These are phyloP conservation scores for Andricus grossulariae DNA, from an alignment of 1,140 invertebrate genomes.

Conservation along the genomic window DNA sequence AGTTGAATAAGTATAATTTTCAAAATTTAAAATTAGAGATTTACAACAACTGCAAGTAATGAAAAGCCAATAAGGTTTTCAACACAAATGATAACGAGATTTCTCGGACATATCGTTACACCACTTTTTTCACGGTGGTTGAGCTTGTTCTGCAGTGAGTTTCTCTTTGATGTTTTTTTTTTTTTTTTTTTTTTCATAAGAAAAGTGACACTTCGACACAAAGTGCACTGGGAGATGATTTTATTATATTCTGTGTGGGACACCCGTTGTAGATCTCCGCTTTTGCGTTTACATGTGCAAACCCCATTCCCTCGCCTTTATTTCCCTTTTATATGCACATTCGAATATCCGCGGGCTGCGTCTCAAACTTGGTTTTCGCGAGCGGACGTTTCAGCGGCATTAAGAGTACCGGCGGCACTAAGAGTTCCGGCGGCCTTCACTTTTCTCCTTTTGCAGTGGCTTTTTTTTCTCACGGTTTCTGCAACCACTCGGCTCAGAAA, in stretches of 20 bases:
- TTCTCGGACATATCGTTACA: no score
- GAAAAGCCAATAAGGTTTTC: neutral
- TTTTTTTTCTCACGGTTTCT: conserved; percentile 35
- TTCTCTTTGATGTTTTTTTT: neutral
- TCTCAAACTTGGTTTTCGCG: conserved; percentile 59
- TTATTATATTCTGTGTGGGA: conserved; percentile 22
- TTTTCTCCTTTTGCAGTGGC: conserved; percentile 32
- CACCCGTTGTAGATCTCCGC: conserved; percentile 48
- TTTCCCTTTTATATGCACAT: conserved; percentile 61
- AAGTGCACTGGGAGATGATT: no score
- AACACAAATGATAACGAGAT: no score
- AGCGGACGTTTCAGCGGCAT: conserved; percentile 42
- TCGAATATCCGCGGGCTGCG: conserved; percentile 60
- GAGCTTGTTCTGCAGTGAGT: neutral
- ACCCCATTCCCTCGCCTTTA: conserved; percentile 52
- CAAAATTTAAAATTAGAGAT: neutral
- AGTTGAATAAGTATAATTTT: no score
- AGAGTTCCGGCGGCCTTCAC: conserved; percentile 37
- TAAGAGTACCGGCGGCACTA: neutral
- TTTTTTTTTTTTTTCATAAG: no score
- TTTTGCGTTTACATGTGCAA: conserved; percentile 50
- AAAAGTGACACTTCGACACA: conserved; percentile 8
- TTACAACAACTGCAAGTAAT: conserved; percentile 29
- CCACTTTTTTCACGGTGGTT: neutral
- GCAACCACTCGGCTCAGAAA: conserved; percentile 41